phyloP scores from a whole-genome alignment of 1,140 invertebrate genomes.

The Drosophila kanapiae region DNA sequence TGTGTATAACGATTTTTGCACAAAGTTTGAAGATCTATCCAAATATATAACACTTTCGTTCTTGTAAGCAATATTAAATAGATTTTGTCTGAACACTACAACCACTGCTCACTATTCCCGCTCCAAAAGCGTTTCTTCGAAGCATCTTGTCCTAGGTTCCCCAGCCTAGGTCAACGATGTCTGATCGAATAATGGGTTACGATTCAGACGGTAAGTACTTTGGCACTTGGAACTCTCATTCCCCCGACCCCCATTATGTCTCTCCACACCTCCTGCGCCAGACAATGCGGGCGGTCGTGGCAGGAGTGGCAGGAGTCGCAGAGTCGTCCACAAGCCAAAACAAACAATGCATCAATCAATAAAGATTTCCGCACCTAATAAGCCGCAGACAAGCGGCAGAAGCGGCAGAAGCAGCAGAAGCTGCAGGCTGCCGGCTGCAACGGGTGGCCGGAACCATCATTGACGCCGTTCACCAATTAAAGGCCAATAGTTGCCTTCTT shows the following conservation, averaged over 20 bases:
- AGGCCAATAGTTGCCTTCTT: conserved; percentile 64
- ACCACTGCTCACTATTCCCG: not conserved
- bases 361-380: conserved; percentile 84
- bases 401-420: not conserved
- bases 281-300: conserved; percentile 64
- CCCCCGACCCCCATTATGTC: not conserved
- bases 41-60: too few relatives aligned
- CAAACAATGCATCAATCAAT: conserved; percentile 83
- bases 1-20: too few relatives aligned
- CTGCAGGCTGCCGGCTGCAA: not conserved
- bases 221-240: conserved; percentile 31
- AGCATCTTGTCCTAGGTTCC: conserved; percentile 11
- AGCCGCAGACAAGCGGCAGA: conserved; percentile 59
- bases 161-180: conserved; percentile 15
- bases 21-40: too few relatives aligned
- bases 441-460: conserved; percentile 46
- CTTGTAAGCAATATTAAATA: too few relatives aligned
- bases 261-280: conserved; percentile 10
- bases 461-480: conserved; percentile 76
- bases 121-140: too few relatives aligned
- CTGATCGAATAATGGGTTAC: conserved; percentile 77
- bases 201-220: conserved; percentile 52
- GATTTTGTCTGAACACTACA: too few relatives aligned
- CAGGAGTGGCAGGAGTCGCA: conserved; percentile 32
- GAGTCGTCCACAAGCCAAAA: conserved; percentile 64